Evolutionary conservation across 2,113 vertebrate genomes (phyloP).

Genomic region (Mus pahari): DNA sequence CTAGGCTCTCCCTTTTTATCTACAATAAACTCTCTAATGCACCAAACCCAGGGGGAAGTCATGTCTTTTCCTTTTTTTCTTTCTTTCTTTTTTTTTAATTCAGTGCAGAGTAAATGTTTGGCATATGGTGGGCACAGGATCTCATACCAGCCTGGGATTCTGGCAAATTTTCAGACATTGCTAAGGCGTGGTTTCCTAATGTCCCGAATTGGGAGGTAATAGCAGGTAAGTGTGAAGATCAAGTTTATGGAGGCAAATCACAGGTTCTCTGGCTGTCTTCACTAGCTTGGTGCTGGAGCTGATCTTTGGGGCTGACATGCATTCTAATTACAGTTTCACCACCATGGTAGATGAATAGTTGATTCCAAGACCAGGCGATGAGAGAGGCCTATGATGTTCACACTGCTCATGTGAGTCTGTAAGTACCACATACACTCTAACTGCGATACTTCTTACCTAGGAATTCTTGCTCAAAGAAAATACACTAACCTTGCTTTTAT

Average conservation of each 20-base stretch:
- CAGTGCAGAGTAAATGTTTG: background rate
- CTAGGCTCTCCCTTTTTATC: background rate
- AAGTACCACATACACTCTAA: constrained; percentile 56
- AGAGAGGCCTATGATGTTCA: background rate
- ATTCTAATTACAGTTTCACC: constrained; percentile 35
- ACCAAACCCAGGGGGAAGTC: background rate
- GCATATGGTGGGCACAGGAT: background rate
- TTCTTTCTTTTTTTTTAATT: background rate
- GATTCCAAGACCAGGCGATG: background rate
- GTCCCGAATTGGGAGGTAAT: background rate
- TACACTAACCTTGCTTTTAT: constrained; percentile 38
- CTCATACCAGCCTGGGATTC: background rate
- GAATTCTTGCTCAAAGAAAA: constrained; percentile 38
- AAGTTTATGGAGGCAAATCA: background rate
- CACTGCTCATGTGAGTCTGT: background rate
- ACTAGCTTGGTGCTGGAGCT: background rate
- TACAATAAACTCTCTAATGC: background rate
- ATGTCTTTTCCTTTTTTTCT: background rate
- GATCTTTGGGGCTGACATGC: background rate
- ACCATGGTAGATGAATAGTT: background rate
- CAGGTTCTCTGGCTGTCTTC: background rate
- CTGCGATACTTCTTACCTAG: constrained; percentile 26
- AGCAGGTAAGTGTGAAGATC: background rate
- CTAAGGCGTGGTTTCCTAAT: background rate
- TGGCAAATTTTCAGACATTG: background rate